These are phyloP conservation scores for Chaunax sp. DNA, from an alignment of 2,797 vertebrate species.

Conservation along the genomic window DNA sequence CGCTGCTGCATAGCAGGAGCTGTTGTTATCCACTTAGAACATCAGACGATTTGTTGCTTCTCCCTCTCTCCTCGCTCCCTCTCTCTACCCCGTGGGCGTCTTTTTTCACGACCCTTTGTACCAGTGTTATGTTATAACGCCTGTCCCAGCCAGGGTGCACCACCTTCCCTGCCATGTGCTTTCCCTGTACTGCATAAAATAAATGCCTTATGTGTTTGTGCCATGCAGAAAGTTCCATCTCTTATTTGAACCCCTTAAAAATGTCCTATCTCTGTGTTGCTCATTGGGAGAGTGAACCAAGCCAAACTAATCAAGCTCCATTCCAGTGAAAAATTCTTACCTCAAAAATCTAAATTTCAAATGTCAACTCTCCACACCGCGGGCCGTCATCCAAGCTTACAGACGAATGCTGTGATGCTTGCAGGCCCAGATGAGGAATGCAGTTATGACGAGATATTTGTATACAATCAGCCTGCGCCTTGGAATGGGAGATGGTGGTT, in stretches of 20 bases:
- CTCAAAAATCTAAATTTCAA: conserved; percentile 49
- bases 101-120: conserved; percentile 61
- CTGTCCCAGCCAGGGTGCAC: conserved; percentile 33
- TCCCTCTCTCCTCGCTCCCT: conserved; percentile 60
- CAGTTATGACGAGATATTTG: conserved; percentile 85
- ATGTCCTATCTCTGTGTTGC: not conserved
- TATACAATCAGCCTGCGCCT: conserved; percentile 85
- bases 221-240: not conserved
- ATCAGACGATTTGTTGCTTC: conserved; percentile 76
- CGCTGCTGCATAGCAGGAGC: conserved; percentile 80
- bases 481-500: conserved; percentile 77
- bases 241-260: not conserved
- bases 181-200: not conserved
- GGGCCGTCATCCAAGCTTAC: conserved; percentile 46
- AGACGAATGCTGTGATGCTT: conserved; percentile 69
- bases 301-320: conserved; percentile 24
- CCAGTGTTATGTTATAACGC: conserved; percentile 33
- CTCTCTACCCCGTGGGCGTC: conserved; percentile 58
- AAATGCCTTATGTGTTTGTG: not conserved
- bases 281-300: not conserved
- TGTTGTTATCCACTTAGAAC: conserved; percentile 85
- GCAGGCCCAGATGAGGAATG: conserved; percentile 83
- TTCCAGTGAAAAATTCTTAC: not conserved
- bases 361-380: conserved; percentile 23
- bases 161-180: conserved; percentile 17